Evolutionary conservation across 2,888 invertebrate genomes (phyloP), one percentile per base, ranked within the genome.

Genomic region (Pseudanteris insignis): DNA sequence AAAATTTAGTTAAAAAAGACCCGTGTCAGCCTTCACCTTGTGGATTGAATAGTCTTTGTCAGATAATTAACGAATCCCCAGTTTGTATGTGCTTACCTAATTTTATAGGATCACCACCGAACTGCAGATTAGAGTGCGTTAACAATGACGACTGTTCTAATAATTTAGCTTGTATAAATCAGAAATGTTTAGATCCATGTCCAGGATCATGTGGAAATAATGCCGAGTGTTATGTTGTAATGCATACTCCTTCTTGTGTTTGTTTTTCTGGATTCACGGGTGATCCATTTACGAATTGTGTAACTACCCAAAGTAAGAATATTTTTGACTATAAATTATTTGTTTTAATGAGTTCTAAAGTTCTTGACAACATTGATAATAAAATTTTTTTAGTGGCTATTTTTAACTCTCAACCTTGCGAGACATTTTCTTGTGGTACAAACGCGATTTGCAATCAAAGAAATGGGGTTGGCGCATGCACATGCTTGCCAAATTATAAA

Each of bases 141-240:
- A 89, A 91, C 8, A 92, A 89, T 71, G 89, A 90, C 2, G 92
- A 93, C 81, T 94, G 94, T 78, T 85, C 90, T 15, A 79, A 85
- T 14, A 89, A 91, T 51, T 87, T 87, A 68, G 92, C 92, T 10
- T 94, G 94, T 71, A 84, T 90, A 79, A 85, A 82, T 86, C 10
- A 90, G 72, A 90, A 90, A 80, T 92, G 92, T 75, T 78, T 82
- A 38, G 88, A 91, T 75, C 91, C 92, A 33, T 92, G 92, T 48
- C 86, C 86, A 15, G 84, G 85, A 2, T 86, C 86, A 9, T 88
- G 88, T 70, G 88, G 88, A 11, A 82, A 86, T 2, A 86, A 88
- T 73, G 85, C 86, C 25, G 83, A 86, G 70, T 88, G 88, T 70
- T 82, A 86, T 69, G 86, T 87, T 21, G 81, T 87, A 2, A 86